Base-by-base conservation (phyloP, 2,888 invertebrate species). In the Acrocera orbiculus region DNA sequence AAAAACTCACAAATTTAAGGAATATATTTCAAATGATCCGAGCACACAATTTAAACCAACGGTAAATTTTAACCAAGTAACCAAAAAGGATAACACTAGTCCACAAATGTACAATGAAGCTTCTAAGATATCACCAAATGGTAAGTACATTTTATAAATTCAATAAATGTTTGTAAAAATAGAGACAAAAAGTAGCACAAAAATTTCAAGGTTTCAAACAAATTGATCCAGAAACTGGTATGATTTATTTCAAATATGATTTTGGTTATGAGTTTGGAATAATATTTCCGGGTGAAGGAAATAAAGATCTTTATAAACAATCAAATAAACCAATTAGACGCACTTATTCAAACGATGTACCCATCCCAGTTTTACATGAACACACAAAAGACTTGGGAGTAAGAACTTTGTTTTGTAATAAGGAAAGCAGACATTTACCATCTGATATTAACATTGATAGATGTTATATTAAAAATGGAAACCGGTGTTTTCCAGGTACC, bases 171-270 rank as follows among this genome's bases (percentile, higher is more conserved):
- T 27, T 14, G 22, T 27, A 30, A 23, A 36, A 40, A 29, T 39
- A 41, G 33, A 39, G 28, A 37, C 36, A 23, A 36, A 38, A 34
- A 37, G 25, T 25, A 51, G n/a, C n/a, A n/a, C n/a, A n/a, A n/a
- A n/a, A n/a, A n/a, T n/a, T n/a, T n/a, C n/a, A n/a, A 77, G 78
- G 78, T 56, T 75, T 76, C 44, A 77, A 77, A 59, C 76, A 75
- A 56, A 70, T 76, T 51, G 77, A 78, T 54, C 76, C 76, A 43
- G 73, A 76, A 49, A 76, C 76, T 30, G 77, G 77, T 44, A 63
- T 79, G 39, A 76, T 79, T 50, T 79, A 79, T 63, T 79, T 79
- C 66, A 79, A 79, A 62, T 79, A 79, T 54, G 79, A 79, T 62
- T 79, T 79, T 51, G 78, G 78, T 46, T 79, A 78, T 56, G 79